Base-by-base conservation (phyloP, 2,888 invertebrate species). In the Leptopilina syphax region DNA sequence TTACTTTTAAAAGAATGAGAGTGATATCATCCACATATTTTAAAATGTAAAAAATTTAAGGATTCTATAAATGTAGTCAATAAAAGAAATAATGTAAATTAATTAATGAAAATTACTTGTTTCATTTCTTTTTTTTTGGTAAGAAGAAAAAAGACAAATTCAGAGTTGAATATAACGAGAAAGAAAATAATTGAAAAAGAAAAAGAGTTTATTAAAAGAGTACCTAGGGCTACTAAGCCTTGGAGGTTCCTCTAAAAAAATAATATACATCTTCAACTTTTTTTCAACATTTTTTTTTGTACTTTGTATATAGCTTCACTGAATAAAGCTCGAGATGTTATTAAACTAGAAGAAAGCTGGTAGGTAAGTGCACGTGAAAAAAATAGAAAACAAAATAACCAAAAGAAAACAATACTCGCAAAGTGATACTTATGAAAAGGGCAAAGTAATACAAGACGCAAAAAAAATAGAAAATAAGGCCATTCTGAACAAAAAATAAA, bases 361-460 rank as follows among this genome's bases (percentile, higher is more conserved):
- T 24, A 47, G 47, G 50, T 18, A 70, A 70, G 54, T 54, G 70
- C 54, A 34, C n/a, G 34, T 34, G 34, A 70, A 70, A 70, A 70
- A 44, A 57, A 70, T 70, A 70, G n/a, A 70, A 54, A 47, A 70
- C 8, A 70, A 57, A 70, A 70, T n/a, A 70, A 70, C 54, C 34
- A 57, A 70, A 70, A 54, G 54, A 70, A 70, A 54, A 70, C 70
- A 54, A 70, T 70, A n/a, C 70, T 54, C 34, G 34, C 54, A 9
- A 73, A 73, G 54, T 73, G 54, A 73, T 73, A 12, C n/a, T 57
- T 54, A 3, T 54, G 10, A 57, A 57, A 57, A 13, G 57, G 10
- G 12, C 50, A 50, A 8, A 50, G 50, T 9, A 50, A 9, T 10
- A 50, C 50, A 50, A 12, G 5, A 50, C 50, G 10, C 6, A 54